Percentiles rank a stretch among this genome's conserved stretches.
Evolutionary conservation across 2,113 vertebrate species (phyloP).

Genomic region (Monarcha castaneiventris): DNA sequence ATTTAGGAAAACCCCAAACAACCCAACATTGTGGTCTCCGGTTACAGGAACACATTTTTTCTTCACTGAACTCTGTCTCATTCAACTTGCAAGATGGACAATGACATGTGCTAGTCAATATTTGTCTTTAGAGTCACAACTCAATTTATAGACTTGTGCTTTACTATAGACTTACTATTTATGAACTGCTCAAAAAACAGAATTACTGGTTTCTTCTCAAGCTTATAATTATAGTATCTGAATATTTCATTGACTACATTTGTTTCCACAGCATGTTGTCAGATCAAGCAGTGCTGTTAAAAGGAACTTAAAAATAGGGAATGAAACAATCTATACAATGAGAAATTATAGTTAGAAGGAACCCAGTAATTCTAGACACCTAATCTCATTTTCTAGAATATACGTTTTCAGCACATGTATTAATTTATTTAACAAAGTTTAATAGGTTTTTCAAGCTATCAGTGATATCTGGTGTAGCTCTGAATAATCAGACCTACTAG

Average conservation of each 20-base stretch:
- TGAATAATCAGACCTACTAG: background rate
- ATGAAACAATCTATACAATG: background rate
- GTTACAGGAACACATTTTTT: background rate
- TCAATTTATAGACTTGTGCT: background rate
- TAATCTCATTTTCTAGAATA: background rate
- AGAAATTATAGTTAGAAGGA: background rate
- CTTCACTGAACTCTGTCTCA: background rate
- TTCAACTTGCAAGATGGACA: background rate
- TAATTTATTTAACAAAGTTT: background rate
- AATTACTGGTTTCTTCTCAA: conserved; percentile 34
- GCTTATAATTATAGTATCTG: conserved; percentile 29
- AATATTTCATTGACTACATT: conserved; percentile 33
- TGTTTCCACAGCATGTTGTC: conserved; percentile 31
- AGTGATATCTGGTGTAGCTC: background rate
- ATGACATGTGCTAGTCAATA: background rate
- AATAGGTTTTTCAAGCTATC: background rate
- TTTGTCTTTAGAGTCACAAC: background rate
- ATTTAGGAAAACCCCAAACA: background rate
- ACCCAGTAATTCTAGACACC: background rate
- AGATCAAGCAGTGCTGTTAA: conserved; percentile 20
- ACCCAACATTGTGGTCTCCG: background rate
- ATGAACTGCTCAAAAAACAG: background rate
- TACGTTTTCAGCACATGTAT: background rate
- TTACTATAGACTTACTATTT: background rate
- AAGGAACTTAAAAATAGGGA: conserved; percentile 2